Evolutionary conservation across 2,888 invertebrate species (phyloP).

Genomic region (Blastobasis lacticolella): DNA sequence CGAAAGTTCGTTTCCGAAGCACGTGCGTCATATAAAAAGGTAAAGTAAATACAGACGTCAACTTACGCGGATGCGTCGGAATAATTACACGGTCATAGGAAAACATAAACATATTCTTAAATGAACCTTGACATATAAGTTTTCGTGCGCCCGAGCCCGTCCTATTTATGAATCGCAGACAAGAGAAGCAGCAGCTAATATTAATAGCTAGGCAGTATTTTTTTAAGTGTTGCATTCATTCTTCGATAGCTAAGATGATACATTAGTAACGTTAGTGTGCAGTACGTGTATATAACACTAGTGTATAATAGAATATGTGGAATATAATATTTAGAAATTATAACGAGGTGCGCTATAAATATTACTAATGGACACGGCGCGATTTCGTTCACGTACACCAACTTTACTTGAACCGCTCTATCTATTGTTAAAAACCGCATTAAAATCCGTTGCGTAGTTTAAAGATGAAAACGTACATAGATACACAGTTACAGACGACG

Average conservation of each 20-base stretch:
- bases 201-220: neutral
- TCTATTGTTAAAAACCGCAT: no score
- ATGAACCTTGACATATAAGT: slow-evolving; percentile 61
- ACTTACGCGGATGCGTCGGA: slow-evolving; percentile 28
- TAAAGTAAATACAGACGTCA: slow-evolving; percentile 17
- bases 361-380: no score
- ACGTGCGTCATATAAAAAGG: slow-evolving; percentile 4
- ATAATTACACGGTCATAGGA: slow-evolving; percentile 39
- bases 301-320: no score
- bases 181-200: neutral
- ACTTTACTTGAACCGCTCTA: no score
- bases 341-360: no score
- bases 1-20: no score
- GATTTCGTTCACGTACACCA: no score
- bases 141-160: slow-evolving; percentile 41
- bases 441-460: no score
- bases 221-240: neutral
- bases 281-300: no score
- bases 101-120: slow-evolving; percentile 40
- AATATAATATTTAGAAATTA: no score
- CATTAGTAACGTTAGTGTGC: neutral
- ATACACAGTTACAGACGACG: no score
- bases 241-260: neutral
- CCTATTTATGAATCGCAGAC: slow-evolving; percentile 36
- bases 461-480: no score